Evolutionary conservation across 2,797 vertebrate species (phyloP).

Genomic region (Poecilia velifera): DNA sequence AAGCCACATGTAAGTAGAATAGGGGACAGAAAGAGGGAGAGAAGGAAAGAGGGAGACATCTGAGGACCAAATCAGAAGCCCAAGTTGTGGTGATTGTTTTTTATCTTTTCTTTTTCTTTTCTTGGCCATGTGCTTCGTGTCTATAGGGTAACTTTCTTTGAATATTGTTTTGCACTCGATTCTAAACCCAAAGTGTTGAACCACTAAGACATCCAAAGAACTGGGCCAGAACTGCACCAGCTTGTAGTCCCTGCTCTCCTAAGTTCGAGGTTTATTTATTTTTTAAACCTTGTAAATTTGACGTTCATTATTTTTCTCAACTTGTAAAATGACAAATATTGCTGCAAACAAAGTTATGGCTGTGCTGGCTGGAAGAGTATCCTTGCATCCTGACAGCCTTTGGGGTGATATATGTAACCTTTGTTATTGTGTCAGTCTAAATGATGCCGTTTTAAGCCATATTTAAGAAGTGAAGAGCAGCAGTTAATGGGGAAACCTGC

Average conservation of each 20-base stretch:
- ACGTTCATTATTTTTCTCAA: not conserved
- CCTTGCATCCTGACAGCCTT: not conserved
- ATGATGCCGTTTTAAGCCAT: conserved; percentile 3
- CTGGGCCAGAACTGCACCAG: not conserved
- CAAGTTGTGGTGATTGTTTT: not conserved
- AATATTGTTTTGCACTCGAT: not conserved
- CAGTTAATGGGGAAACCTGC: conserved; percentile 15
- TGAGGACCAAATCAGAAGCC: not conserved
- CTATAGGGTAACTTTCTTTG: not conserved
- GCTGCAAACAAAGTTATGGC: not conserved
- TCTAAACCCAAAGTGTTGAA: not conserved
- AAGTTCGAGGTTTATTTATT: not conserved
- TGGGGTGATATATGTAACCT: not conserved
- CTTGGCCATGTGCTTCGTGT: not conserved
- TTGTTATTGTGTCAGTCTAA: not conserved
- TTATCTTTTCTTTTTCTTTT: not conserved
- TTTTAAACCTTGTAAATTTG: not conserved
- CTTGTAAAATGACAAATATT: not conserved
- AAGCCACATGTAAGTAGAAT: not conserved
- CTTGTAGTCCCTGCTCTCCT: not conserved
- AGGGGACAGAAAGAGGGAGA: not conserved
- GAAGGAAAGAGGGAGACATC: not conserved
- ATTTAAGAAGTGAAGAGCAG: conserved; percentile 13
- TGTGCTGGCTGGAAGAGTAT: not conserved
- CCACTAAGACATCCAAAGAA: not conserved